phyloP scores from a whole-genome alignment of 1,140 invertebrate species.

The Venustaconcha ellipsiformis region DNA sequence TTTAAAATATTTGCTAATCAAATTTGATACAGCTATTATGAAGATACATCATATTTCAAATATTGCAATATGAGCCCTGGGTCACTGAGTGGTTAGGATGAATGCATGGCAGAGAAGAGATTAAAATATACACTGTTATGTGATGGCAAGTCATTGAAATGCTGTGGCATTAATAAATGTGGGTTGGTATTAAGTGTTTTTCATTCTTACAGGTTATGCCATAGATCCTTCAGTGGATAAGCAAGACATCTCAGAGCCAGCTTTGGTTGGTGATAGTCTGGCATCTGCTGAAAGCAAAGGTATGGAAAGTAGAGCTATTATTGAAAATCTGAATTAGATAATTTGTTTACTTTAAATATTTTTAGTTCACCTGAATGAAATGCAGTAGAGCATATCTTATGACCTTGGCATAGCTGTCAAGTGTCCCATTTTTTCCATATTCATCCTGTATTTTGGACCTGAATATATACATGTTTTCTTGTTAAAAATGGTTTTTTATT shows the following conservation, averaged over 20 bases:
- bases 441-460: too few species aligned
- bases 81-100: background rate
- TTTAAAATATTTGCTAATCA: too few species aligned
- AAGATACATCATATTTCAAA: background rate
- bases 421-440: too few species aligned
- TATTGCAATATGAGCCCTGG: background rate
- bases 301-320: constrained; percentile 23
- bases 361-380: background rate
- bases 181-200: background rate
- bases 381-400: too few species aligned
- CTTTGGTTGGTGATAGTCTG: constrained; percentile 77
- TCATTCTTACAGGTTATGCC: constrained; percentile 82
- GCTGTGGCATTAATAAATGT: too few species aligned
- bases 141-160: too few species aligned
- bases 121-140: too few species aligned
- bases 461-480: too few species aligned
- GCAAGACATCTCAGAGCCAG: constrained; percentile 70
- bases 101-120: background rate
- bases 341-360: background rate
- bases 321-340: background rate
- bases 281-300: constrained; percentile 74
- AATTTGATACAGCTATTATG: background rate
- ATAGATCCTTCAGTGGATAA: constrained; percentile 90
- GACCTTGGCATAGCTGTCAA: too few species aligned
- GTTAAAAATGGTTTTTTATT: too few species aligned